A percentile compares a stretch with the other conserved stretches of the same genome.
These are phyloP conservation scores for Eilema caniola DNA, from an alignment of 2,888 invertebrate genomes.

Conservation along the genomic window DNA sequence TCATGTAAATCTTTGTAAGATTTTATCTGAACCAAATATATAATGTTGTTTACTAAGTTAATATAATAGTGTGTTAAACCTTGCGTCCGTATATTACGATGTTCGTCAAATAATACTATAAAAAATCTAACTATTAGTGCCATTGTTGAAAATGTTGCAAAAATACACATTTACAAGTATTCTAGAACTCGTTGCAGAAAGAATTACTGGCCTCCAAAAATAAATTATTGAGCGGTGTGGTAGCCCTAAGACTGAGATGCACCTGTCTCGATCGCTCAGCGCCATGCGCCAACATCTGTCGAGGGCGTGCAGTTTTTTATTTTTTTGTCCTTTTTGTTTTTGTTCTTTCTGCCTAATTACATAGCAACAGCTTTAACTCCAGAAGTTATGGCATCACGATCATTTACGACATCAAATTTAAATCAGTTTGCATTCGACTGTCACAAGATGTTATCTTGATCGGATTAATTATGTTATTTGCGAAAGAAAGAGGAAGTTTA, in stretches of 20 bases:
- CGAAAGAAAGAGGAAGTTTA: constrained; percentile 19
- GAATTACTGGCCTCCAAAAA: neutral
- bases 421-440: constrained; percentile 29
- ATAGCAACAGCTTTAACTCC: constrained; percentile 62
- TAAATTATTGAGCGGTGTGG: constrained; percentile 5
- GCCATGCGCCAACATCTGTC: constrained; percentile 79
- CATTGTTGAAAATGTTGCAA: neutral
- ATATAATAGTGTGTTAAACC: neutral
- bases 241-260: constrained; percentile 75
- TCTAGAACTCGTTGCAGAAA: neutral
- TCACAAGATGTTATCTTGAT: constrained; percentile 37
- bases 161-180: neutral
- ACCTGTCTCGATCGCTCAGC: constrained; percentile 80
- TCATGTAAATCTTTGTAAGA: neutral
- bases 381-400: constrained; percentile 51
- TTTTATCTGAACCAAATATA: neutral
- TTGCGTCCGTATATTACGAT: neutral
- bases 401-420: constrained; percentile 41
- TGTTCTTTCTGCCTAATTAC: constrained; percentile 65
- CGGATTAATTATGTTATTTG: constrained; percentile 44
- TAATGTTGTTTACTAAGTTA: neutral
- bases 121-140: no score
- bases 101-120: neutral
- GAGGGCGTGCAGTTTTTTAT: constrained; percentile 70
- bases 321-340: constrained; percentile 60